Evolutionary conservation across 2,113 vertebrate species (phyloP), one percentile per base, ranked within the genome.

Genomic region (Ia io): DNA sequence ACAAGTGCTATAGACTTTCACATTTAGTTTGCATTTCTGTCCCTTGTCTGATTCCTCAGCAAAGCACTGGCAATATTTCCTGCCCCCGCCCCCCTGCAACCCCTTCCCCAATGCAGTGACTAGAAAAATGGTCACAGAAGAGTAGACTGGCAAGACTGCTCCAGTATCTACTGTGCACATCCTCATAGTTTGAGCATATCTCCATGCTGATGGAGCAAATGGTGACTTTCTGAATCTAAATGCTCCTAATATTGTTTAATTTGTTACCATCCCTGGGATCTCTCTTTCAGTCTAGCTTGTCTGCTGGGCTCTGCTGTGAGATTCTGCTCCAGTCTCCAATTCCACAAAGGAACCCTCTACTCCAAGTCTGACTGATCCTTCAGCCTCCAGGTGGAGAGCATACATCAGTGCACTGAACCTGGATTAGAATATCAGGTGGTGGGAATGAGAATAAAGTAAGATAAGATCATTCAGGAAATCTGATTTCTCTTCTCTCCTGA

Each of bases 21-120:
- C 35, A 32, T 69, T 80, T 25, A 40, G 22, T n/a, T 94, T 85
- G 53, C 44, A 37, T 83, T 88, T 73, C 59, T 86, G 78, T 89
- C 32, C 1, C 67, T 92, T 51, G 35, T 69, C 71, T 70, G 61
- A 76, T 44, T 85, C 40, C 4, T 95, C 69, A 70, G 18, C 51
- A 63, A 88, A 88, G 10, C 23, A 3, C 35, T 42, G 61, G 42
- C 9, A 32, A 28, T 1, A 23, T 35, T 84, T 20, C 18, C 51
- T 47, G 22, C 56, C 56, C 56, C 56, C 9, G 51, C 20, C 11
- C 35, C 23, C 4, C 10, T 3, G 9, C 13, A 16, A 0, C 1
- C 7, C 30, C 35, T 40, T 74, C 23, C 35, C 30, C 28, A 3
- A 14, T 4, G 30, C 22, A 20, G 23, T 23, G 90, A 59, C 18